Evolutionary conservation across 2,888 invertebrate genomes (phyloP).

Genomic region (Drosophila paramelanica): DNA sequence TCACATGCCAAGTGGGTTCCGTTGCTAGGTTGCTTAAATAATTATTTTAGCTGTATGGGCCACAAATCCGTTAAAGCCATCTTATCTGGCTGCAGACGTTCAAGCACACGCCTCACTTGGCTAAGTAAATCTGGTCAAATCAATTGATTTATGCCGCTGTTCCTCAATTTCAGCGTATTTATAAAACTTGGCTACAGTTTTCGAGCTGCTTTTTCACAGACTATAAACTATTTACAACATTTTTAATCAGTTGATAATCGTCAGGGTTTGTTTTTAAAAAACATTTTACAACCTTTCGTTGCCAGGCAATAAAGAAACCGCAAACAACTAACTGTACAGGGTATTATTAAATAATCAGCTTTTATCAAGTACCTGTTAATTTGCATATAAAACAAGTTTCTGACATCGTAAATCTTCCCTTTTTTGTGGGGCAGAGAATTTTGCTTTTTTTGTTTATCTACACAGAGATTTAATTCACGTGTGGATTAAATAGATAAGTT

Average conservation of each 20-base stretch:
- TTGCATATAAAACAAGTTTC: slow-evolving; percentile 34
- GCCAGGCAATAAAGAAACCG: slow-evolving; percentile 42
- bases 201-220: slow-evolving; percentile 27
- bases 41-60: slow-evolving; percentile 24
- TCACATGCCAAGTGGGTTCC: slow-evolving; percentile 26
- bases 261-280: slow-evolving; percentile 11
- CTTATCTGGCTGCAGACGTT: slow-evolving; percentile 27
- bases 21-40: slow-evolving; percentile 15
- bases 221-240: slow-evolving; percentile 53
- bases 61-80: slow-evolving; percentile 47
- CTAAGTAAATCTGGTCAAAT: slow-evolving; percentile 45
- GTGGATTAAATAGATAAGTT: slow-evolving; percentile 16
- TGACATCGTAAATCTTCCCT: slow-evolving; percentile 33
- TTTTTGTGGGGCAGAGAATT: not conserved
- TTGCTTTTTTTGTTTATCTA: slow-evolving; percentile 26
- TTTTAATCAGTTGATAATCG: slow-evolving; percentile 56
- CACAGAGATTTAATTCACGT: slow-evolving; percentile 5
- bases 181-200: slow-evolving; percentile 18
- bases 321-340: slow-evolving; percentile 7
- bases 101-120: not conserved
- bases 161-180: not conserved
- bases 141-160: slow-evolving; percentile 57
- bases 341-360: slow-evolving; percentile 3
- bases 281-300: slow-evolving; percentile 22
- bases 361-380: slow-evolving; percentile 34